phyloP scores from a whole-genome alignment of 2,797 vertebrate genomes.

The Lemur catta region DNA sequence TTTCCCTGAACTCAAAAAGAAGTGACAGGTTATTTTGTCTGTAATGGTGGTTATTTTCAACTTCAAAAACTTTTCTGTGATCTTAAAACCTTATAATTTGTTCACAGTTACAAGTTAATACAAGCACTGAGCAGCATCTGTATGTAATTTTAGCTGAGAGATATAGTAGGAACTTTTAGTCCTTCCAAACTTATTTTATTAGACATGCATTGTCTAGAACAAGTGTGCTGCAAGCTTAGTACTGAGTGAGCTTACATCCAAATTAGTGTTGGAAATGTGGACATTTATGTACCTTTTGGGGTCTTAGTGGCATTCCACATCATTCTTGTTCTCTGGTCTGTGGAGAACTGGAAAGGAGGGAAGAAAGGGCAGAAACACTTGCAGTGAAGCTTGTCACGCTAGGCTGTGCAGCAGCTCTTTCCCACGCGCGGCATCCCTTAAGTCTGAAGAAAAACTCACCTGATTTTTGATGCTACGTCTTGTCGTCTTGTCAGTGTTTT shows the following conservation, averaged over 20 bases:
- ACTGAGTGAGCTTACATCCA: not conserved
- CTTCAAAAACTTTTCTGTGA: conserved; percentile 85
- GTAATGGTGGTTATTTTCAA: conserved; percentile 84
- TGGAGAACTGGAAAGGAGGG: not conserved
- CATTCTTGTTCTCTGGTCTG: not conserved
- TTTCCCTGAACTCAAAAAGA: conserved; percentile 79
- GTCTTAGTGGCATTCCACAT: not conserved
- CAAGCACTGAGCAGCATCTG: conserved; percentile 81
- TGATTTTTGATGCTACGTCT: not conserved
- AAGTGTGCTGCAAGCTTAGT: not conserved
- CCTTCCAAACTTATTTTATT: conserved; percentile 72
- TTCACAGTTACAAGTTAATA: conserved; percentile 83
- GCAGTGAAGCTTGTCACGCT: not conserved
- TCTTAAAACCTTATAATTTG: conserved; percentile 87
- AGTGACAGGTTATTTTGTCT: conserved; percentile 83
- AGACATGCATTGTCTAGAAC: conserved; percentile 52
- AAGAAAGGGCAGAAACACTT: not conserved
- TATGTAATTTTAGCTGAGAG: conserved; percentile 69
- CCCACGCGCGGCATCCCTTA: not conserved
- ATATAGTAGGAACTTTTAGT: conserved; percentile 59
- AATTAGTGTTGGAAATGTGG: not conserved
- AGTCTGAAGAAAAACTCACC: not conserved
- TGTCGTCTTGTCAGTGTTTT: not conserved
- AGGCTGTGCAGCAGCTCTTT: not conserved
- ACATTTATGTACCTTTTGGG: not conserved